These are phyloP conservation scores for Eupelmus urozonus DNA, from an alignment of 2,888 invertebrate species.

Conservation along the genomic window DNA sequence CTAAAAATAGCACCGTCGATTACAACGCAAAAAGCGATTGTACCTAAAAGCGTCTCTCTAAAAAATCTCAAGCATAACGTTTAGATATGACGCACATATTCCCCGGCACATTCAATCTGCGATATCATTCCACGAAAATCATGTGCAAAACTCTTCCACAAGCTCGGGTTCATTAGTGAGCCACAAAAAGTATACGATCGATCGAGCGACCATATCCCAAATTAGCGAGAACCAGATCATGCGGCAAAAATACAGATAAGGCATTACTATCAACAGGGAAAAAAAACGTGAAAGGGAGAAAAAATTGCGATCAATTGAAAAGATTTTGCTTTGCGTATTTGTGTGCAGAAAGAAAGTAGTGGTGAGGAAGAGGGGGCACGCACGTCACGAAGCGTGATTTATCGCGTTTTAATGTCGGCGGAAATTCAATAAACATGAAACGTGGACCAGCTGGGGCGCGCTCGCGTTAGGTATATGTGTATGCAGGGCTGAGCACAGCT, in stretches of 20 bases:
- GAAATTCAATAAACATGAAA: conserved; percentile 55
- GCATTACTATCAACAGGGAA: background rate
- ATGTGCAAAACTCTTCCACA: no score
- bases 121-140: no score
- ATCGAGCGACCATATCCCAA: background rate
- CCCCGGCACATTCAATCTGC: no score
- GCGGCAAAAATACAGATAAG: conserved; percentile 5
- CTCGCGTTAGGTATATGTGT: background rate
- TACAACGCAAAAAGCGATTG: no score
- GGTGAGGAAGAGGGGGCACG: background rate
- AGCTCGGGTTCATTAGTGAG: no score
- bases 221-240: background rate
- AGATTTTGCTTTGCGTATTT: background rate
- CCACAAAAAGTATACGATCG: no score
- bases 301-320: background rate
- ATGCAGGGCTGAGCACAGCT: no score
- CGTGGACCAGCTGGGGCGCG: background rate
- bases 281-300: background rate
- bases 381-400: conserved; percentile 59
- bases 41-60: no score
- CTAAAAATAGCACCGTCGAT: no score
- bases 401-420: conserved; percentile 62
- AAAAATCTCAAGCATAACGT: no score
- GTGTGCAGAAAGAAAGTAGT: background rate
- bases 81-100: no score